phyloP scores from a whole-genome alignment of 1,140 invertebrate species.

The Gryllus bimaculatus region DNA sequence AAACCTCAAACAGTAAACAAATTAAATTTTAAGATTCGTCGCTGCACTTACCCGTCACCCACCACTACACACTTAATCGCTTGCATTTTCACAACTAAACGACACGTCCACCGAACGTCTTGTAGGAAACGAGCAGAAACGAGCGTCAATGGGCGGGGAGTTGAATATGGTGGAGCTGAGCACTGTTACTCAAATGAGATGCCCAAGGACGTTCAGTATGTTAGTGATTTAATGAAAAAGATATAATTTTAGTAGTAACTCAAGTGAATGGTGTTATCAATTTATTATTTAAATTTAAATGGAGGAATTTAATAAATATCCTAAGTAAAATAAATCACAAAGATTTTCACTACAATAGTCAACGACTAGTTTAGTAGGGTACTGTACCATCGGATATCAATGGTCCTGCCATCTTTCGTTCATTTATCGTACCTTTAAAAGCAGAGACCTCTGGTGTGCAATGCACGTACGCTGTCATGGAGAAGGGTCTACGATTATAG shows the following conservation, averaged over 20 bases:
- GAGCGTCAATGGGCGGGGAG: slow-evolving; percentile 24
- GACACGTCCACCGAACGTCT: slow-evolving; percentile 10
- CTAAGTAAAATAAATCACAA: not conserved
- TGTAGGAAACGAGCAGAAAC: slow-evolving; percentile 22
- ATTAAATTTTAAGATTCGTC: not conserved
- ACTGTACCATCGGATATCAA: not conserved
- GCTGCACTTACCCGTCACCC: slow-evolving; percentile 72
- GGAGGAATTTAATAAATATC: too few relatives aligned
- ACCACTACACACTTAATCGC: slow-evolving; percentile 94
- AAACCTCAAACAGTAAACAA: not conserved
- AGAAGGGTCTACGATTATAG: not conserved
- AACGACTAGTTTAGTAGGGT: not conserved
- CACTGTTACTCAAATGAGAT: not conserved
- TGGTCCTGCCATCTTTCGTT: not conserved
- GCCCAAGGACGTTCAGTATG: not conserved
- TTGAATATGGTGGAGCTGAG: slow-evolving; percentile 14
- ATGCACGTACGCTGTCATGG: not conserved
- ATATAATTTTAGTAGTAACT: not conserved
- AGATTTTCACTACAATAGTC: not conserved
- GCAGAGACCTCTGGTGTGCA: too few relatives aligned
- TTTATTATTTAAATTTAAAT: not conserved
- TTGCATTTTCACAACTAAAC: slow-evolving; percentile 54
- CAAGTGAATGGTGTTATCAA: not conserved
- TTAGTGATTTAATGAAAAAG: not conserved
- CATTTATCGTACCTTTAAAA: not conserved